These are phyloP conservation scores for Petrolisthes manimaculis DNA, from an alignment of 2,888 invertebrate species.

Conservation along the genomic window DNA sequence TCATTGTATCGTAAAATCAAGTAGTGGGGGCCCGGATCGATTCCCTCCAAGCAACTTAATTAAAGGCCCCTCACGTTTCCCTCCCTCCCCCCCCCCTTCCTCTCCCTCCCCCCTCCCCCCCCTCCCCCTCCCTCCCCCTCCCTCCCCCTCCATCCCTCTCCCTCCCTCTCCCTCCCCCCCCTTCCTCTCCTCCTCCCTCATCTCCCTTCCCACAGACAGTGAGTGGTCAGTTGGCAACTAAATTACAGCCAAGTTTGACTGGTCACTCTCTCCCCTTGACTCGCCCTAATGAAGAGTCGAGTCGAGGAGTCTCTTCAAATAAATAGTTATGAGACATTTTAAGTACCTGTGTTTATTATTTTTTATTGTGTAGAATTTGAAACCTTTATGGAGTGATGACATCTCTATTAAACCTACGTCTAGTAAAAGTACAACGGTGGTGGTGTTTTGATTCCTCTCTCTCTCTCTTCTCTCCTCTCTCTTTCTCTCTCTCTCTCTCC, in stretches of 20 bases:
- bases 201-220: background rate
- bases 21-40: conserved; percentile 29
- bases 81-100: background rate
- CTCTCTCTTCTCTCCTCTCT: background rate
- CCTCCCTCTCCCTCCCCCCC: background rate
- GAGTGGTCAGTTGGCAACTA: conserved; percentile 34
- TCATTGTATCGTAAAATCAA: conserved; percentile 45
- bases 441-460: background rate
- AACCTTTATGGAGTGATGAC: too few relatives aligned
- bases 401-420: too few relatives aligned
- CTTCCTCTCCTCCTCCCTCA: conserved; percentile 6
- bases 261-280: background rate
- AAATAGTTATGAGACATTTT: too few relatives aligned
- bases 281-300: too few relatives aligned
- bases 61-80: conserved; percentile 8
- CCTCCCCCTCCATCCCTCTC: background rate
- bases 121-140: conserved; percentile 6
- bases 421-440: background rate
- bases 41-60: conserved; percentile 44
- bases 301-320: too few relatives aligned
- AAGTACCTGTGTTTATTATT: too few relatives aligned
- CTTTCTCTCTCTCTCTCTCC: background rate
- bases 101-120: conserved; percentile 7
- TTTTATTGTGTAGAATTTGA: too few relatives aligned
- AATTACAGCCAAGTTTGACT: conserved; percentile 10